These are phyloP conservation scores for Pristionchus fissidentatus DNA, from an alignment of 2,888 invertebrate genomes.

Conservation along the genomic window DNA sequence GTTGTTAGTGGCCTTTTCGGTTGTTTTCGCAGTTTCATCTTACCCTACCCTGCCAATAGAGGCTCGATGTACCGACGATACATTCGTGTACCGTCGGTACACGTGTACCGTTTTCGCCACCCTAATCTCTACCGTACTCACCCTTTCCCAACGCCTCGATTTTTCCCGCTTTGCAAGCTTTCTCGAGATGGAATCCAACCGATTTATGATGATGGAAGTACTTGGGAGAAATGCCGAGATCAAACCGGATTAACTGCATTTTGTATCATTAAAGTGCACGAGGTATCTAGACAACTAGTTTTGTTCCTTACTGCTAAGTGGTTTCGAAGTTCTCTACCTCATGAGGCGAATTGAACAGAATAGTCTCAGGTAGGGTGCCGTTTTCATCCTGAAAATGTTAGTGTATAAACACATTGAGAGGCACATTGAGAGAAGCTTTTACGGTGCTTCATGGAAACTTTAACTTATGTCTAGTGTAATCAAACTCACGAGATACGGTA, in stretches of 20 bases:
- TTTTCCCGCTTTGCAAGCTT: slow-evolving; percentile 7
- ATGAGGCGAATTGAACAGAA: slow-evolving; percentile 23
- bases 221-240: slow-evolving; percentile 32
- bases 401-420: too few species aligned
- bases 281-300: too few species aligned
- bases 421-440: too few species aligned
- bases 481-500: slow-evolving; percentile 27
- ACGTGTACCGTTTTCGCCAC: too few species aligned
- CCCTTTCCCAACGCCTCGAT: slow-evolving; percentile 33
- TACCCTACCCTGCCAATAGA: too few species aligned
- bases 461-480: neutral
- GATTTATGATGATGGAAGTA: slow-evolving; percentile 47
- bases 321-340: neutral
- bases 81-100: too few species aligned
- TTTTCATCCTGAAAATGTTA: slow-evolving; percentile 35
- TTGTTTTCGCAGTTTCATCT: too few species aligned
- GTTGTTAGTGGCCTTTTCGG: too few species aligned
- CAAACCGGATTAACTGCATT: neutral
- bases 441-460: neutral
- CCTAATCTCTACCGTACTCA: neutral
- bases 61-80: too few species aligned
- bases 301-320: neutral
- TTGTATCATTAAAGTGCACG: too few species aligned
- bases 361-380: slow-evolving; percentile 32
- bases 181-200: slow-evolving; percentile 21